A percentile compares a stretch with the other conserved stretches of the same genome.
Conservation (phyloP, 2,113 vertebrate genomes). For the Tylochromis polylepis region DNA sequence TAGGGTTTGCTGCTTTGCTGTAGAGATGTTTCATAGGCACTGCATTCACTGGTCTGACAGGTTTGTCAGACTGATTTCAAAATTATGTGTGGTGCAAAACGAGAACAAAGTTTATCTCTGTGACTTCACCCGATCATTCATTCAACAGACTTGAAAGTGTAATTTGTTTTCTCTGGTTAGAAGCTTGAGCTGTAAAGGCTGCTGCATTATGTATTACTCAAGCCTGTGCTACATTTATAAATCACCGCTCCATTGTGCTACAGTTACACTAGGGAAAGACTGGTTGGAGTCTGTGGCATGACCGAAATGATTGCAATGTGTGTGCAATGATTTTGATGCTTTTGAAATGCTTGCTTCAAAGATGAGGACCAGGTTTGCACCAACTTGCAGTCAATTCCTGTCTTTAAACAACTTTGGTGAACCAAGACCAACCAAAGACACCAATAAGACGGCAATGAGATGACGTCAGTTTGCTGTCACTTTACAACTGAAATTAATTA, state of each 20-base stretch:
- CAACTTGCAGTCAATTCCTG: rapidly evolving
- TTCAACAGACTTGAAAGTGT: neutral
- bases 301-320: neutral
- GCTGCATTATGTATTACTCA: neutral
- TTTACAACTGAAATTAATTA: no score
- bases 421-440: rapidly evolving
- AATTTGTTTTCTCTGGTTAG: neutral
- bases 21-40: rapidly evolving
- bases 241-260: neutral
- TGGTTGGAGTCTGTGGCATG: neutral
- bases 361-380: neutral
- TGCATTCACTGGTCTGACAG: neutral
- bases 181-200: neutral
- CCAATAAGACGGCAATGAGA: neutral
- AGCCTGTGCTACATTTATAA: neutral
- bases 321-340: neutral
- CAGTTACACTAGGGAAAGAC: neutral
- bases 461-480: no score
- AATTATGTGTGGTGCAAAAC: neutral
- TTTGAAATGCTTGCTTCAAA: neutral
- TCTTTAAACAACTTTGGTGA: neutral
- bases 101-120: neutral
- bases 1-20: neutral
- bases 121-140: neutral
- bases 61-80: neutral